Evolutionary conservation across 1,140 invertebrate species (phyloP).

Genomic region (Kradibia gibbosae): DNA sequence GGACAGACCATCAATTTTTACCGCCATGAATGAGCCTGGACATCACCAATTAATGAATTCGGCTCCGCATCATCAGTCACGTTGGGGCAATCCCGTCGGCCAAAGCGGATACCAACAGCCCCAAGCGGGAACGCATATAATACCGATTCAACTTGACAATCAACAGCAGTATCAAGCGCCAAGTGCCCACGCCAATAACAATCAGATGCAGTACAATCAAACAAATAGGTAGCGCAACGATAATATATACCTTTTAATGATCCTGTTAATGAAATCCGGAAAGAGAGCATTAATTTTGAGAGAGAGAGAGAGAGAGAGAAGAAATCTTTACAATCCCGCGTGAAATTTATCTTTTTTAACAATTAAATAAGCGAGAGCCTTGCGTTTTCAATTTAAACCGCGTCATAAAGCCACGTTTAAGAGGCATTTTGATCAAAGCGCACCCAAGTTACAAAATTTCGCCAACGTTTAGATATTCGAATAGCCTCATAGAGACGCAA

Average conservation of each 20-base stretch:
- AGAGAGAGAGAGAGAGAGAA: no score
- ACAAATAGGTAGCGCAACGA: conserved; percentile 2
- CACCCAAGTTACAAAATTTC: no score
- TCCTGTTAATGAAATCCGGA: background rate
- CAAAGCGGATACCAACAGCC: conserved; percentile 52
- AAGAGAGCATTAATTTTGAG: background rate
- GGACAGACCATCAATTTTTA: conserved; percentile 69
- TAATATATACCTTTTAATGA: background rate
- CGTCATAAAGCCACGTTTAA: no score
- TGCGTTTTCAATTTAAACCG: no score
- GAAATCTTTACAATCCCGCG: no score
- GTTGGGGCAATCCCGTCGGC: conserved; percentile 62
- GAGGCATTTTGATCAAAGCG: no score
- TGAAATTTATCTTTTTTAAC: no score
- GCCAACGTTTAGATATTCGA: no score
- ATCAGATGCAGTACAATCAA: conserved; percentile 31
- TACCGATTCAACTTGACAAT: conserved; percentile 64
- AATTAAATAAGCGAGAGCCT: no score
- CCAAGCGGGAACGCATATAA: conserved; percentile 60
- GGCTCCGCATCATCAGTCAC: conserved; percentile 66
- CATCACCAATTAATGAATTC: conserved; percentile 69
- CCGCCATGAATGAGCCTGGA: conserved; percentile 62
- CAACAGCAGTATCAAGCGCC: conserved; percentile 39
- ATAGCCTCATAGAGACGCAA: background rate
- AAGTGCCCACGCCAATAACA: background rate